Evolutionary conservation across 1,140 invertebrate genomes (phyloP).

Genomic region (Charaxes varanes): DNA sequence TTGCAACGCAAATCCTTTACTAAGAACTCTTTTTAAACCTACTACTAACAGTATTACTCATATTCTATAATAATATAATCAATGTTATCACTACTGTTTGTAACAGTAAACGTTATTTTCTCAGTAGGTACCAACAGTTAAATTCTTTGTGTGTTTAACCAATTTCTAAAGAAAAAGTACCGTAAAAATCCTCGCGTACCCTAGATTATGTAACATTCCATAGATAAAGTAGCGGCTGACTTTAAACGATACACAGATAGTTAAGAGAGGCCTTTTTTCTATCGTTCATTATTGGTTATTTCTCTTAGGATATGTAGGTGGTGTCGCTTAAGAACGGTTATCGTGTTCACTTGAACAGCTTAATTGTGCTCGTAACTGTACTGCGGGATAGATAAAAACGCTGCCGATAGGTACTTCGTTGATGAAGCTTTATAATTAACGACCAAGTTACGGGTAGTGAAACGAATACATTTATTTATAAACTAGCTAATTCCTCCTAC

Average conservation of each 20-base stretch:
- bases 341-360: slow-evolving; percentile 12
- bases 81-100: too few relatives aligned
- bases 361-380: slow-evolving; percentile 18
- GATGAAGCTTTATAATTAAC: slow-evolving; percentile 3
- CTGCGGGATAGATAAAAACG: slow-evolving; percentile 8
- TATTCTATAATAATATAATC: too few relatives aligned
- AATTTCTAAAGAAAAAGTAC: slow-evolving; percentile 20
- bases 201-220: slow-evolving; percentile 32
- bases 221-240: slow-evolving; percentile 26
- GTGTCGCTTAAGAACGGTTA: slow-evolving; percentile 18
- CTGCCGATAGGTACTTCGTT: background rate
- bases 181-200: slow-evolving; percentile 29
- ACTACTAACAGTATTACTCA: too few relatives aligned
- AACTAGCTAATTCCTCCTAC: too few relatives aligned
- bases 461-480: too few relatives aligned
- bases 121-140: too few relatives aligned
- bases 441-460: too few relatives aligned
- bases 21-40: too few relatives aligned
- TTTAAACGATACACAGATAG: slow-evolving; percentile 14
- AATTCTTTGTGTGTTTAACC: background rate
- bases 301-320: slow-evolving; percentile 16
- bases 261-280: slow-evolving; percentile 15
- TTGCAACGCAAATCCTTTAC: too few relatives aligned
- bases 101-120: too few relatives aligned
- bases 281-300: slow-evolving; percentile 14